Evolutionary conservation across 23 tunicate species (phyloP), one percentile per base, ranked within the genome.

Genomic region (Halocynthia aurantium): DNA sequence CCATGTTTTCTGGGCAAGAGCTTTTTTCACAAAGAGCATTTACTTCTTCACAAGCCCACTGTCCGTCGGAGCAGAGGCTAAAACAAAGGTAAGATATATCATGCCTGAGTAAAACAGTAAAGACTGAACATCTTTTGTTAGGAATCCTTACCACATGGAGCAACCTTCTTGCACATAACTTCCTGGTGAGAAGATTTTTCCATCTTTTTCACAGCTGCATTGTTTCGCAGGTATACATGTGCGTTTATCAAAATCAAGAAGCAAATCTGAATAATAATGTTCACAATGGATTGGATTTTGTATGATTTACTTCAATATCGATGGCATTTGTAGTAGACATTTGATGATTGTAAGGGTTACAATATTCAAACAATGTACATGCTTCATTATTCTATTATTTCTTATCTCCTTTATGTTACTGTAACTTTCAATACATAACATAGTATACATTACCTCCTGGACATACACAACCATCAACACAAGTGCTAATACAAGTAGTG

Each of bases 391-490:
- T 31, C 44, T 31, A 31, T 31, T 31, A 31, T 31, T 31, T 31
- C 44, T 4, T 31, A 31, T 31, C 44, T 31, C 44, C 44, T 31
- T 1, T 31, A 31, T 1, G 44, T 31, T 31, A 31, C 44, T 31
- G 44, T 31, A 31, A 31, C 44, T 4, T 31, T 31, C 44, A 31
- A 31, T 31, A 31, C 20, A 5, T n/a, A 51, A 52, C 22, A 52
- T 61, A 52, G 13, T 53, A 10, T 22, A 50, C 60, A 40, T 58
- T 57, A 76, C 82, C 82, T 10, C 67, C 50, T 7, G 82, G 75
- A 67, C 82, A 78, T 65, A 51, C 53, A 61, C 82, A 78, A 10
- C 82, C 82, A 53, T 78, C 82, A 15, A 67, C 82, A 51, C 82
- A 78, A 11, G 77, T 7, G n/a, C 67, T 74, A 70, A 52, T 49